Evolutionary conservation across 2,797 vertebrate genomes (phyloP).

Genomic region (Novumbra hubbsi): DNA sequence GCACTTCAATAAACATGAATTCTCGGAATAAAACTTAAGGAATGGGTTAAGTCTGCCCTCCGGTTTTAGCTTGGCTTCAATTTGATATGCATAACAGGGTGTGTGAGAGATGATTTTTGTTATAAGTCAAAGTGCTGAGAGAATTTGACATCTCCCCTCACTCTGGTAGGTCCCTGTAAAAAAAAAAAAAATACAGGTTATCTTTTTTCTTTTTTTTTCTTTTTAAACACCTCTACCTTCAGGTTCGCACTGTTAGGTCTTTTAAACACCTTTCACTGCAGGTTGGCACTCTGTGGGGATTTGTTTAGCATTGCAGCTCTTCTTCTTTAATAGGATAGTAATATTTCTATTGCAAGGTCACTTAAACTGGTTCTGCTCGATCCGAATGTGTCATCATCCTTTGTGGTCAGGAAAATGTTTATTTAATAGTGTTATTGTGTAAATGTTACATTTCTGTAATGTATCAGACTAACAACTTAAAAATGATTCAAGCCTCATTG

Average conservation of each 20-base stretch:
- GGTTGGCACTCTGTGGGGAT: neutral
- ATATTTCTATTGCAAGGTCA: constrained; percentile 19
- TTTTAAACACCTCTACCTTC: too few relatives aligned
- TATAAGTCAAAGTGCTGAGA: neutral
- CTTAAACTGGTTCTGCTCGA: constrained; percentile 22
- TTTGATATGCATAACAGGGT: neutral
- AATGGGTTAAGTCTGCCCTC: constrained; percentile 4
- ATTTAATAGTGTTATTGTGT: constrained; percentile 20
- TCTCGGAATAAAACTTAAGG: neutral
- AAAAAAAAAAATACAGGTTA: constrained; percentile 13
- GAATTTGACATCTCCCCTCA: constrained; percentile 17
- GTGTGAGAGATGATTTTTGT: constrained; percentile 15
- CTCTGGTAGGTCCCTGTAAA: constrained; percentile 24
- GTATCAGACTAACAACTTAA: constrained; percentile 51
- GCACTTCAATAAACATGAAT: constrained; percentile 8
- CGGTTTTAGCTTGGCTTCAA: constrained; percentile 14
- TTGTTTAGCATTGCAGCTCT: constrained; percentile 19
- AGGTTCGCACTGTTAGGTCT: too few relatives aligned
- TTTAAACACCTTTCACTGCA: too few relatives aligned
- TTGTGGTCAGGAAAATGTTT: constrained; percentile 1
- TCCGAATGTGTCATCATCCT: constrained; percentile 10
- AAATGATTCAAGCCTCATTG: constrained; percentile 20
- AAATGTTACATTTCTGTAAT: constrained; percentile 52
- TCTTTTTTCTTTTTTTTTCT: neutral
- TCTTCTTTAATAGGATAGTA: constrained; percentile 28